These are phyloP conservation scores for Sepiola atlantica DNA, from an alignment of 2,888 invertebrate genomes.

Conservation along the genomic window DNA sequence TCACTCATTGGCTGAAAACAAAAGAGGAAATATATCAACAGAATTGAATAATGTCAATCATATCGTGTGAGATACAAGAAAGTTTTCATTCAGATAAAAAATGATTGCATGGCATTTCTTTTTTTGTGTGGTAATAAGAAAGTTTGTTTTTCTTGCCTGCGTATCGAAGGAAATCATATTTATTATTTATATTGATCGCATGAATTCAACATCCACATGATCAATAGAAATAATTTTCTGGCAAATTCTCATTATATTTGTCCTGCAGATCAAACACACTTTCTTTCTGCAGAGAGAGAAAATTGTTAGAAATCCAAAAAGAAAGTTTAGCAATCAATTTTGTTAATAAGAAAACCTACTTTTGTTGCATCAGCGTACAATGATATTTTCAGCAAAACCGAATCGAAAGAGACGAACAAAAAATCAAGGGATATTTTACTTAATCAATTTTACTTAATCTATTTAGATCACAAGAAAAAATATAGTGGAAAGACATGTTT, in stretches of 20 bases:
- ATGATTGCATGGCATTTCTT: background rate
- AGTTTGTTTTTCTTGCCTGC: no score
- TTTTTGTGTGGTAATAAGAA: background rate
- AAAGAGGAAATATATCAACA: no score
- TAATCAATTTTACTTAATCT: background rate
- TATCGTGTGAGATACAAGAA: background rate
- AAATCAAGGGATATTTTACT: background rate
- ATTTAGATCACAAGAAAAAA: background rate
- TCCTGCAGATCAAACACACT: background rate
- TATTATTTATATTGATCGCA: no score
- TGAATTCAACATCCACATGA: background rate
- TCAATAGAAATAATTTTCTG: background rate
- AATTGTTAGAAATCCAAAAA: background rate
- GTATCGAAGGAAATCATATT: background rate
- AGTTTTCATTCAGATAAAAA: background rate
- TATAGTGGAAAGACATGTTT: background rate
- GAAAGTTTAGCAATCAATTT: background rate
- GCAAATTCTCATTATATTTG: background rate
- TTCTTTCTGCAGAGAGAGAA: background rate
- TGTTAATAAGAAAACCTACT: background rate
- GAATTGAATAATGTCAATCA: no score
- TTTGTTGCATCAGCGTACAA: background rate
- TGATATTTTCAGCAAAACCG: background rate
- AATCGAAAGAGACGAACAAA: background rate
- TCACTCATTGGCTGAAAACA: no score